Evolutionary conservation across 2,797 vertebrate genomes (phyloP).

Genomic region (Halcyon chelicuti): DNA sequence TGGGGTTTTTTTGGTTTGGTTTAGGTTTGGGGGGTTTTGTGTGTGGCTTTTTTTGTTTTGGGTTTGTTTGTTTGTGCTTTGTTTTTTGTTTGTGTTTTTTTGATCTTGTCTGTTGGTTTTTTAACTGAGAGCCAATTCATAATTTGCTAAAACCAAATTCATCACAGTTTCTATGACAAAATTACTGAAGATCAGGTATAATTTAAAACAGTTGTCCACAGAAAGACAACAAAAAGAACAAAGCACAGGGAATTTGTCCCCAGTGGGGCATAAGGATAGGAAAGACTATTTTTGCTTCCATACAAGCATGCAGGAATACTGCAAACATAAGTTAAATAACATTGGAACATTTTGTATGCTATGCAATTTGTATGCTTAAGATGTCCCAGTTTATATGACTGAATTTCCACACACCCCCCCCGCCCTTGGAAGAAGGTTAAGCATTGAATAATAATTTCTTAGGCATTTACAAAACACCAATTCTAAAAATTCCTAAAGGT

Average conservation of each 20-base stretch:
- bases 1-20: no score
- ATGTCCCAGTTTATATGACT: not conserved
- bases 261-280: not conserved
- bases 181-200: not conserved
- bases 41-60: no score
- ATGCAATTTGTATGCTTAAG: not conserved
- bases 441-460: not conserved
- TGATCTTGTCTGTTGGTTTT: not conserved
- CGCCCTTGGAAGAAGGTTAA: not conserved
- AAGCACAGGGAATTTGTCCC: not conserved
- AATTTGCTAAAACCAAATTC: not conserved
- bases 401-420: not conserved
- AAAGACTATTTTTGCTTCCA: not conserved
- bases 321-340: not conserved
- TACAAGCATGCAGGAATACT: not conserved
- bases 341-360: not conserved
- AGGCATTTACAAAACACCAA: not conserved
- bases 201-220: not conserved
- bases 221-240: not conserved
- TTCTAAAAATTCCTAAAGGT: not conserved
- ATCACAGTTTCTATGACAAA: not conserved
- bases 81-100: no score
- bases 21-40: not conserved
- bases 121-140: not conserved
- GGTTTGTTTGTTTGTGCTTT: no score